phyloP scores from a whole-genome alignment of 1,140 invertebrate genomes.

The Panonychus citri region DNA sequence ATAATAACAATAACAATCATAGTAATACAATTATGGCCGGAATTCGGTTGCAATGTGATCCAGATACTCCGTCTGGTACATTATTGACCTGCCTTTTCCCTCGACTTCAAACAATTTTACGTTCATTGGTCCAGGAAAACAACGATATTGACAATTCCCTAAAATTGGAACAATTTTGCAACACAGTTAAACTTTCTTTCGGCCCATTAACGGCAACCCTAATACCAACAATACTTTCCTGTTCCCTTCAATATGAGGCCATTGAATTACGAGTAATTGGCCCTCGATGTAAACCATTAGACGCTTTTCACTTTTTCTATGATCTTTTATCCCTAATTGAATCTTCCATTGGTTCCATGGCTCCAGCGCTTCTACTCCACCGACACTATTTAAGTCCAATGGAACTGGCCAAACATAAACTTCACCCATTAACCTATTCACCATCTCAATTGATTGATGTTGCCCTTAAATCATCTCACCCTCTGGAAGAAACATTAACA shows the following conservation, averaged over 20 bases:
- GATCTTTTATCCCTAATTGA: slow-evolving; percentile 45
- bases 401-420: slow-evolving; percentile 30
- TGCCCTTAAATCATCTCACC: slow-evolving; percentile 22
- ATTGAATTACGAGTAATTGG: slow-evolving; percentile 50
- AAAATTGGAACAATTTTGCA: slow-evolving; percentile 55
- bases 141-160: background rate
- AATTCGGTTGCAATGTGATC: slow-evolving; percentile 30
- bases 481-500: background rate
- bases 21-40: slow-evolving; percentile 34
- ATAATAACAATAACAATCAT: slow-evolving; percentile 13
- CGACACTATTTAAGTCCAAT: slow-evolving; percentile 38
- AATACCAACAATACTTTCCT: background rate
- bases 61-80: slow-evolving; percentile 28
- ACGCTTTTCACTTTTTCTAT: slow-evolving; percentile 17
- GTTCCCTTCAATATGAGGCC: background rate
- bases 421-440: slow-evolving; percentile 33
- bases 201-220: slow-evolving; percentile 33
- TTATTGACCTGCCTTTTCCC: slow-evolving; percentile 41
- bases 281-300: background rate
- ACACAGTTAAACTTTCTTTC: slow-evolving; percentile 49
- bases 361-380: slow-evolving; percentile 40
- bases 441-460: slow-evolving; percentile 35
- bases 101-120: slow-evolving; percentile 34
- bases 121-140: background rate
- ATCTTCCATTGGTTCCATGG: slow-evolving; percentile 33